phyloP scores from a whole-genome alignment of 92 coral and sea anemone species.

The Palythoa heliodiscus region DNA sequence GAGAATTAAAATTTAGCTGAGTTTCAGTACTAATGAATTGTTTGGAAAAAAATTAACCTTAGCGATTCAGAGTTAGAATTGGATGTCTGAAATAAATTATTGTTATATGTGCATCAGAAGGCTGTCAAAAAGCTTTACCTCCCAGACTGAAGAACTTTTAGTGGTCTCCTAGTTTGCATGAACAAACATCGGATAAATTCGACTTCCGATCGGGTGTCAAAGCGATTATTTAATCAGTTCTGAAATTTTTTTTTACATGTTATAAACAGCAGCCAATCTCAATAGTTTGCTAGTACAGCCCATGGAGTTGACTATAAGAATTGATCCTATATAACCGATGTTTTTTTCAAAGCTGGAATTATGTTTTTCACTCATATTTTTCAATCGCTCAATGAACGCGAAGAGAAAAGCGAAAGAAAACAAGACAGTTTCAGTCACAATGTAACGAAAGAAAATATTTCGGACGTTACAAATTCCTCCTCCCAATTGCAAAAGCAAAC shows the following conservation, averaged over 20 bases:
- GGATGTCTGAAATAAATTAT: too few relatives aligned
- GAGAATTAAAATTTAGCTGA: too few relatives aligned
- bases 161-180: too few relatives aligned
- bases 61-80: too few relatives aligned
- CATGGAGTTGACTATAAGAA: not conserved
- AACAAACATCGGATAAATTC: too few relatives aligned
- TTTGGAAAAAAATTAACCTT: too few relatives aligned
- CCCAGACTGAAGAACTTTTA: too few relatives aligned
- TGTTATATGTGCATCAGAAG: too few relatives aligned
- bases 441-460: not conserved
- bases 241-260: not conserved
- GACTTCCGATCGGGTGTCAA: not conserved
- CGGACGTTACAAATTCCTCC: not conserved
- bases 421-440: constrained; percentile 4
- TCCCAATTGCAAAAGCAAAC: not conserved
- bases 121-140: too few relatives aligned
- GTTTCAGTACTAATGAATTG: too few relatives aligned
- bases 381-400: constrained; percentile 29
- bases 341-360: not conserved
- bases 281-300: not conserved
- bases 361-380: constrained; percentile 45
- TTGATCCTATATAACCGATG: not conserved
- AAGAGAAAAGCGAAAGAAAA: not conserved
- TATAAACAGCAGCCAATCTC: not conserved
- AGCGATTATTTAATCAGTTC: not conserved